Conservation (phyloP, 2,797 vertebrate genomes). For the Lerista edwardsae region DNA sequence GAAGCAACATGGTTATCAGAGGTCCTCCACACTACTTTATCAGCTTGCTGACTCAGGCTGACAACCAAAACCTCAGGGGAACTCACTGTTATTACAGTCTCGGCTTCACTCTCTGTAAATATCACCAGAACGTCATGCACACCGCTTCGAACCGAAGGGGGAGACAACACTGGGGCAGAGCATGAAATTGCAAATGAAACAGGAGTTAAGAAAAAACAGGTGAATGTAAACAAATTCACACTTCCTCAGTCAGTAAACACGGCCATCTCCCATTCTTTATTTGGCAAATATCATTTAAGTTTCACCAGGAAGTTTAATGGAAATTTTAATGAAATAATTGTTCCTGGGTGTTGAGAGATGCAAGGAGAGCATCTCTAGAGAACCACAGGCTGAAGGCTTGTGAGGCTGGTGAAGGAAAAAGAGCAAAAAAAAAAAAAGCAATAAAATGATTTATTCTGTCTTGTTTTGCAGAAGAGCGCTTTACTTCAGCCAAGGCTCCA, state of each 20-base stretch:
- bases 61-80: slow-evolving; percentile 40
- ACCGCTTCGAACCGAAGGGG: slow-evolving; percentile 49
- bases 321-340: slow-evolving; percentile 50
- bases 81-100: slow-evolving; percentile 33
- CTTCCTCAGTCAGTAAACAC: slow-evolving; percentile 50
- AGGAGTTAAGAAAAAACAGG: slow-evolving; percentile 42
- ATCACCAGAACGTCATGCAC: slow-evolving; percentile 68
- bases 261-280: slow-evolving; percentile 49
- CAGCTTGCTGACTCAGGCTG: slow-evolving; percentile 28
- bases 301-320: slow-evolving; percentile 43
- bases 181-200: slow-evolving; percentile 53
- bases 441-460: not conserved
- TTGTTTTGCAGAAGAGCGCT: not conserved
- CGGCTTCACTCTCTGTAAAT: slow-evolving; percentile 65
- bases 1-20: slow-evolving; percentile 15
- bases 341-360: slow-evolving; percentile 62
- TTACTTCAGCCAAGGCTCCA: not conserved
- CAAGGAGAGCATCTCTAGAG: not conserved
- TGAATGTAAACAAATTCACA: slow-evolving; percentile 41
- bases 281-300: slow-evolving; percentile 65
- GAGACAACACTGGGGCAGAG: slow-evolving; percentile 49
- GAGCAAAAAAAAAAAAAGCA: slow-evolving; percentile 27
- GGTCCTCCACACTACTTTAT: slow-evolving; percentile 31
- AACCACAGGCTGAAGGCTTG: slow-evolving; percentile 1
- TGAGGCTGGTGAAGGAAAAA: not conserved